Evolutionary conservation across 2,888 invertebrate species (phyloP).

Genomic region (Lithophane ornitopus): DNA sequence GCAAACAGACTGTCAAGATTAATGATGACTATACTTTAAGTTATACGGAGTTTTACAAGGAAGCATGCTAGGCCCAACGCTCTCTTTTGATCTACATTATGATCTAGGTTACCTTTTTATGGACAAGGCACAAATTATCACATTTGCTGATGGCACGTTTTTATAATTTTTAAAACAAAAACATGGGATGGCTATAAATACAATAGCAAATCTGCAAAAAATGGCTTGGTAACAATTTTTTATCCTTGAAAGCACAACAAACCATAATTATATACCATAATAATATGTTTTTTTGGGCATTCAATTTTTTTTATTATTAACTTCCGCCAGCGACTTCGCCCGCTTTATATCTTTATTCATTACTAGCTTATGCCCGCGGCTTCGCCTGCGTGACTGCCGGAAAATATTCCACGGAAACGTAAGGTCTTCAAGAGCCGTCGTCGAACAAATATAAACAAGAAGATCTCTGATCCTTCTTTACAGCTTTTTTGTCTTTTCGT

Average conservation of each 20-base stretch:
- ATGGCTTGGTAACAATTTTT: not conserved
- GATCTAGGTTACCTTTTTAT: not conserved
- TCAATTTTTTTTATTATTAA: too few species aligned
- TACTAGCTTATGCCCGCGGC: too few species aligned
- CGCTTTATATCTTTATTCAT: too few species aligned
- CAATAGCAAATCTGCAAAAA: not conserved
- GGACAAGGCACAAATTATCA: not conserved
- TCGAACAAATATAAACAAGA: not conserved
- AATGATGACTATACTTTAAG: not conserved
- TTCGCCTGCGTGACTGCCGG: too few species aligned
- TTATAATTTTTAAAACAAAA: not conserved
- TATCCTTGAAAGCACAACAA: not conserved
- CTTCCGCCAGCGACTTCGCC: too few species aligned
- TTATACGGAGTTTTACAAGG: too few species aligned
- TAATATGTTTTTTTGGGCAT: too few species aligned
- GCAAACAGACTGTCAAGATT: too few species aligned
- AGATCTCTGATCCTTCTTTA: not conserved
- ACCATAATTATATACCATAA: not conserved
- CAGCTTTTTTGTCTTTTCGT: not conserved
- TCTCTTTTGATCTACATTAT: too few species aligned
- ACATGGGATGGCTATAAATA: not conserved
- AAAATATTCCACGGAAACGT: too few species aligned
- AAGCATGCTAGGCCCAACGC: too few species aligned
- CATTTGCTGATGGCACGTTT: not conserved
- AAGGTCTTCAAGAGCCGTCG: not conserved